A percentile compares a stretch with the other conserved stretches of the same genome.
Evolutionary conservation across 2,113 vertebrate species (phyloP).

Genomic region (Parotia lawesii): DNA sequence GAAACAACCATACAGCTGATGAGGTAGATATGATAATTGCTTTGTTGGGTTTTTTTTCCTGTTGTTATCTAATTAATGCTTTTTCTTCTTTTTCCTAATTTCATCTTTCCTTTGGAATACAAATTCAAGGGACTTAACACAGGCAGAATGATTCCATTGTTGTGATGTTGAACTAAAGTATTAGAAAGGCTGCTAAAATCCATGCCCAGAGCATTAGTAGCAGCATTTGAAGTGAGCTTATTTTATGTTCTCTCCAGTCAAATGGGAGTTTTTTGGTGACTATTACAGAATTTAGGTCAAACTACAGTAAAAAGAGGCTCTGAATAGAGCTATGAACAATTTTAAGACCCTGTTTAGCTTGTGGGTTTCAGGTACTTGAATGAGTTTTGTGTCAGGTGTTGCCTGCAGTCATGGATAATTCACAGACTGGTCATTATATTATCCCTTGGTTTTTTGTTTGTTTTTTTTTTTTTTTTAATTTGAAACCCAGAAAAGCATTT

Average conservation of each 20-base stretch:
- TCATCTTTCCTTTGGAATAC: neutral
- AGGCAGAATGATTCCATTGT: constrained; percentile 9
- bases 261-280: neutral
- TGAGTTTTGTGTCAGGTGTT: neutral
- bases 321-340: neutral
- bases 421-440: neutral
- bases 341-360: neutral
- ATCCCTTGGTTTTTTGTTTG: neutral
- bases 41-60: neutral
- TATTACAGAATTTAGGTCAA: neutral
- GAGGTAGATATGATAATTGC: constrained; percentile 2
- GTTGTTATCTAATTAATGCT: constrained; percentile 32
- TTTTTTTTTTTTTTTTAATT: neutral
- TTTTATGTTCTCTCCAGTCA: neutral
- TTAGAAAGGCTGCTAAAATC: neutral
- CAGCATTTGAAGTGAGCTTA: neutral
- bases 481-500: neutral
- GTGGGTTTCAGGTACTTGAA: neutral
- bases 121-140: constrained; percentile 31
- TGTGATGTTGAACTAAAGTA: neutral
- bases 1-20: constrained; percentile 23
- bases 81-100: neutral
- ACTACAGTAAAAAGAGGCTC: neutral
- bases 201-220: neutral
- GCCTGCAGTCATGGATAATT: neutral